Evolutionary conservation across 2,113 vertebrate species (phyloP).

Genomic region (Romanogobio albipinnatus): DNA sequence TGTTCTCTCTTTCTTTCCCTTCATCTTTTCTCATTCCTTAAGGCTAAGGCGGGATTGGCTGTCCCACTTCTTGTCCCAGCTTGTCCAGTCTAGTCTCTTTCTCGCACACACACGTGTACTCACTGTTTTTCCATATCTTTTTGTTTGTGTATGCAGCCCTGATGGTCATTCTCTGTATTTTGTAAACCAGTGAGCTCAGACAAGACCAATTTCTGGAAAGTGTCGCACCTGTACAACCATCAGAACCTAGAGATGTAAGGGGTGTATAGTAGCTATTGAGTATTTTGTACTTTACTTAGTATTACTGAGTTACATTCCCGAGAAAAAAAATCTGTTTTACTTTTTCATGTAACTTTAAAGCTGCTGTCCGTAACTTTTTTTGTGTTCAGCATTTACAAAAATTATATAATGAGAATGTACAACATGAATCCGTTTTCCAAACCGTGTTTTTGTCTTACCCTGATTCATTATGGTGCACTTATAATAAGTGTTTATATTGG

Average conservation of each 20-base stretch:
- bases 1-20: slow-evolving; percentile 13
- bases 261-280: not conserved
- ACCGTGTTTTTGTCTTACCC: too few species aligned
- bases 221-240: not conserved
- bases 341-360: not conserved
- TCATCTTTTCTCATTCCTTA: slow-evolving; percentile 33
- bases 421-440: too few species aligned
- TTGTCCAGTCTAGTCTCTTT: not conserved
- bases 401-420: too few species aligned
- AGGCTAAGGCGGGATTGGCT: slow-evolving; percentile 29
- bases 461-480: too few species aligned
- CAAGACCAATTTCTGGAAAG: not conserved
- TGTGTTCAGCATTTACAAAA: too few species aligned
- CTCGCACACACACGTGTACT: not conserved
- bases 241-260: not conserved
- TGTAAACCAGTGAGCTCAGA: not conserved
- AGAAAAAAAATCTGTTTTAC: too few species aligned
- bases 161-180: not conserved
- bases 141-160: not conserved
- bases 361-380: too few species aligned
- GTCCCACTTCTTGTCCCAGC: not conserved
- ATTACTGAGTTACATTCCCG: too few species aligned
- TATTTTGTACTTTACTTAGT: not conserved
- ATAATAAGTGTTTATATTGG: too few species aligned
- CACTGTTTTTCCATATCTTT: not conserved